Percentiles rank a stretch among this genome's conserved stretches.
Conservation (phyloP, 1,140 invertebrate genomes). For the Macrobrachium rosenbergii region DNA sequence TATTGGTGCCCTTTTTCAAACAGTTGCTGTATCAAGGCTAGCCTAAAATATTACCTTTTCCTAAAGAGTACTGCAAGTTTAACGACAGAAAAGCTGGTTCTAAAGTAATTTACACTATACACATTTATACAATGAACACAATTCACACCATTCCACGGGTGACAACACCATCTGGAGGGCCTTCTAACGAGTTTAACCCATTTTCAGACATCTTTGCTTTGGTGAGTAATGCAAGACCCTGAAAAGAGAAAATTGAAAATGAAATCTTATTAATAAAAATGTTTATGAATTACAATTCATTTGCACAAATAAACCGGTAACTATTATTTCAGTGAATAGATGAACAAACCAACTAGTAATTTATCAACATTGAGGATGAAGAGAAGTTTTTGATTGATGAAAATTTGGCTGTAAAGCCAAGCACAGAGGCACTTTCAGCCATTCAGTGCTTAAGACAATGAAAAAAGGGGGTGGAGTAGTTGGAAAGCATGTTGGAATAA, state of each 20-base stretch:
- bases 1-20: too few species aligned
- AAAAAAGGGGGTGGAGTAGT: too few species aligned
- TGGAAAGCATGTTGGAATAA: too few species aligned
- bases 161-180: conserved; percentile 32
- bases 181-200: conserved; percentile 25
- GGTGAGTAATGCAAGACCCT: conserved; percentile 35
- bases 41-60: too few species aligned
- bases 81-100: neutral
- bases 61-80: neutral
- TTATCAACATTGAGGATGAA: neutral
- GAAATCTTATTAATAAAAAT: neutral
- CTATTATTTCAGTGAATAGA: neutral
- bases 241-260: neutral
- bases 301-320: neutral
- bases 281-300: neutral
- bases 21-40: too few species aligned
- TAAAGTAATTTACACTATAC: neutral
- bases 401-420: too few species aligned
- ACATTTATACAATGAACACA: neutral
- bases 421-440: too few species aligned
- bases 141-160: conserved; percentile 40
- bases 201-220: conserved; percentile 35
- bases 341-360: neutral
- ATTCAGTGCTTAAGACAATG: too few species aligned
- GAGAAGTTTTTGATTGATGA: too few species aligned